Base-by-base conservation (phyloP, 2,888 invertebrate species). In the Caenorhabditis panamensis region DNA sequence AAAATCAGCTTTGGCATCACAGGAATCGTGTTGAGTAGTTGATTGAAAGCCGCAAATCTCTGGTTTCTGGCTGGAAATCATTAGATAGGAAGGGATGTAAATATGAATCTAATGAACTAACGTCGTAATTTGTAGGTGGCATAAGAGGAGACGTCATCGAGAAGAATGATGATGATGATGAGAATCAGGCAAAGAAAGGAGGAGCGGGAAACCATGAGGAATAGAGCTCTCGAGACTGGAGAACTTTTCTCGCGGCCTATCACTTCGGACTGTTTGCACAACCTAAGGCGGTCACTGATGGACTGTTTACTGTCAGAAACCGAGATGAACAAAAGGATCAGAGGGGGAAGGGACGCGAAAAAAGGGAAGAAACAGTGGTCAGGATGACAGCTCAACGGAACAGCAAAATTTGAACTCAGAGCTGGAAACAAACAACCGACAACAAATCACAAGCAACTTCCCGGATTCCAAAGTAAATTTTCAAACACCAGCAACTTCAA, bases 251-350 rank as follows among this genome's bases (percentile, higher is more conserved):
- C 69, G 41, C 69, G 44, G 73, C 66, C 73, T 73, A 73, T 73
- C 73, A 73, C 73, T 73, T 66, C 59, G 31, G 41, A 37, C 26
- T 73, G 22, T 73, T 73, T 73, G 66, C 73, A 59, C 73, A 73
- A 64, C 73, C 49, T 73, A 73, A 73, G 73, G 66, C 73, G 73
- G 59, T 64, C 64, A 66, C 59, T 49, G 63, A 28, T 18, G 63
- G 37, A 36, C 64, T 66, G 51, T 73, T 73, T 73, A 73, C 73
- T 73, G 64, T 73, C 73, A 73, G 73, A 73, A 73, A 73, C 73
- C 73, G 73, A 66, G 58, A 66, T 66, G 73, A 73, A 73, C 64
- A 64, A 73, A 73, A 47, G 66, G 73, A 66, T 66, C 47, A 63
- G 47, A 13, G 58, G 58, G 24, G 37, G 54, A 18, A 47, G 47